Percentiles rank a stretch among this genome's conserved stretches.
These are phyloP conservation scores for Ceratotherium simum DNA, from an alignment of 2,113 vertebrate species.

Conservation along the genomic window DNA sequence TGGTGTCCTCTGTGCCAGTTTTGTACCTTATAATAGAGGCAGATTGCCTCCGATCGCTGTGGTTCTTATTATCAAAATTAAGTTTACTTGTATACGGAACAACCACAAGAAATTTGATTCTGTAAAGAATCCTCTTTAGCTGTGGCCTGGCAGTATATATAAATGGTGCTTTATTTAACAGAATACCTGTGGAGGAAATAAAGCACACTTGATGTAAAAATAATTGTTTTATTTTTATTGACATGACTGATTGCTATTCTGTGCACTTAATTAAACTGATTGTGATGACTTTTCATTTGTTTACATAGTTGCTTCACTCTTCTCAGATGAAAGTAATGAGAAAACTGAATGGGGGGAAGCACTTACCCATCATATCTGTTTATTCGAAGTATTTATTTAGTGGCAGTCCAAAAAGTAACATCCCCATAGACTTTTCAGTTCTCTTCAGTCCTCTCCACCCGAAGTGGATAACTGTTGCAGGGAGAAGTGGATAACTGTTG, in stretches of 20 bases:
- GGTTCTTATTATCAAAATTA: slow-evolving; percentile 98
- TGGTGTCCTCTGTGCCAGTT: slow-evolving; percentile 99
- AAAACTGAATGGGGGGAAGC: background rate
- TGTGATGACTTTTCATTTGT: slow-evolving; percentile 92
- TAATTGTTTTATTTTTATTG: slow-evolving; percentile 99
- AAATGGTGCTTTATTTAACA: slow-evolving; percentile 99
- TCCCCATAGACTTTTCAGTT: background rate
- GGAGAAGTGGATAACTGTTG: background rate
- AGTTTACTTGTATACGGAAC: slow-evolving; percentile 99
- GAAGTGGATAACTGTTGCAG: background rate
- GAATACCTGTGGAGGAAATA: slow-evolving; percentile 97
- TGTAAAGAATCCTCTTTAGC: slow-evolving; percentile 99
- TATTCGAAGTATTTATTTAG: background rate
- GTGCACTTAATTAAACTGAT: slow-evolving; percentile 94
- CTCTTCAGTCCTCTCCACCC: background rate
- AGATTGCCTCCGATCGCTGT: slow-evolving; percentile 95
- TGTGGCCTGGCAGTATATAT: slow-evolving; percentile 99
- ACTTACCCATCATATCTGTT: background rate
- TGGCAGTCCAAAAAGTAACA: background rate
- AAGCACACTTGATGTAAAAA: slow-evolving; percentile 99
- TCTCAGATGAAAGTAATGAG: slow-evolving; percentile 69
- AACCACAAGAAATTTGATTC: slow-evolving; percentile 99
- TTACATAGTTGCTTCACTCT: slow-evolving; percentile 88
- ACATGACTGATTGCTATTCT: slow-evolving; percentile 92
- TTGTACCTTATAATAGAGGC: slow-evolving; percentile 98